Percentiles rank a stretch among this genome's conserved stretches.
Evolutionary conservation across 2,888 invertebrate genomes (phyloP).

Genomic region (Xylota segnis): DNA sequence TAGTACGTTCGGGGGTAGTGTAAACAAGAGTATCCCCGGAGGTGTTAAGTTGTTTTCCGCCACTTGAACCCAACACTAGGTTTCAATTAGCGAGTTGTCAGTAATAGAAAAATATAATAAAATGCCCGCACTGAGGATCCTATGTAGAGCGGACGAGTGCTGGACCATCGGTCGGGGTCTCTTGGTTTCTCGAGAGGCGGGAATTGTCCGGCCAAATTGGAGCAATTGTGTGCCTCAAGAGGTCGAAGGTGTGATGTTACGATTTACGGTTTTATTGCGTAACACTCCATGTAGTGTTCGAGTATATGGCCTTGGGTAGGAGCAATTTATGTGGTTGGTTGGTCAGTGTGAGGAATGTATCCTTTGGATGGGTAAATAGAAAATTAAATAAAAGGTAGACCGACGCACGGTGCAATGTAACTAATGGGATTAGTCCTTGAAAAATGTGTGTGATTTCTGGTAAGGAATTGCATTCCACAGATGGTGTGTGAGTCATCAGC

Average conservation of each 20-base stretch:
- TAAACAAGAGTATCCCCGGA: slow-evolving; percentile 37
- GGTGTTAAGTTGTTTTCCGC: slow-evolving; percentile 72
- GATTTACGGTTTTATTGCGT: slow-evolving; percentile 34
- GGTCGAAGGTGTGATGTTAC: slow-evolving; percentile 54
- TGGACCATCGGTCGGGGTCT: slow-evolving; percentile 17
- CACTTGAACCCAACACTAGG: slow-evolving; percentile 48
- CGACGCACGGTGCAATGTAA: slow-evolving; percentile 24
- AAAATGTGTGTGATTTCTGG: not conserved
- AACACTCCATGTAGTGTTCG: slow-evolving; percentile 3
- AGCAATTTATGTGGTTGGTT: slow-evolving; percentile 21
- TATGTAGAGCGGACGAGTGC: slow-evolving; percentile 36
- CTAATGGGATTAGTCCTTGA: slow-evolving; percentile 52
- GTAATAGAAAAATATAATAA: slow-evolving; percentile 66
- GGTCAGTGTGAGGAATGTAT: slow-evolving; percentile 20
- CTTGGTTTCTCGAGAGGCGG: slow-evolving; percentile 51
- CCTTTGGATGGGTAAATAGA: slow-evolving; percentile 27
- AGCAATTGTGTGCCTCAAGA: slow-evolving; percentile 43
- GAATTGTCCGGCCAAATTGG: slow-evolving; percentile 58
- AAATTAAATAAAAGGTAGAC: slow-evolving; percentile 24
- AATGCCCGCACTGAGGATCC: slow-evolving; percentile 20
- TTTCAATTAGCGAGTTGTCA: slow-evolving; percentile 64
- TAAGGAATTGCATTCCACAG: slow-evolving; percentile 27
- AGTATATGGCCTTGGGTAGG: slow-evolving; percentile 4
- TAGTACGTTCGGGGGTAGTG: slow-evolving; percentile 39
- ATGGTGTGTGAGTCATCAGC: slow-evolving; percentile 25